phyloP scores from a whole-genome alignment of 2,113 vertebrate species.

The Nicator chloris region DNA sequence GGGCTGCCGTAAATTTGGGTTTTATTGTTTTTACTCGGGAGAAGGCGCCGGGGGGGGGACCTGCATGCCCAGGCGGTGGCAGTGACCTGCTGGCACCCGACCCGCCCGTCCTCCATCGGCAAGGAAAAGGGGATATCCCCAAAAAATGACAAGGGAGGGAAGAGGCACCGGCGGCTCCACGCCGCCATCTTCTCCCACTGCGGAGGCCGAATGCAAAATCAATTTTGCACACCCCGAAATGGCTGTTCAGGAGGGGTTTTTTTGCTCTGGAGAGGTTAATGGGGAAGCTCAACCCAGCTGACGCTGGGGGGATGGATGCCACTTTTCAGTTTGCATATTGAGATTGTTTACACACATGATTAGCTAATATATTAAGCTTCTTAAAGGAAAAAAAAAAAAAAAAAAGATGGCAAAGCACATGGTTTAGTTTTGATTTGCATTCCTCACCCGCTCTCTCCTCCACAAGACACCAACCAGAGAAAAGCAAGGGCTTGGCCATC shows the following conservation, averaged over 20 bases:
- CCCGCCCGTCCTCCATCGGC: not conserved
- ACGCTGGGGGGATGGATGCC: not conserved
- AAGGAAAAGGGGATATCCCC: not conserved
- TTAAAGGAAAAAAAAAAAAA: not conserved
- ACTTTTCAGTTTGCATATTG: not conserved
- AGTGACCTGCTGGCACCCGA: not conserved
- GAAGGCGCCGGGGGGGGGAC: not conserved
- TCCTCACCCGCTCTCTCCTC: not conserved
- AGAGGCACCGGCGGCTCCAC: not conserved
- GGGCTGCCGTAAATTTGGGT: not conserved
- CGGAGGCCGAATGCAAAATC: not conserved
- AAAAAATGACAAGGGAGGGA: not conserved
- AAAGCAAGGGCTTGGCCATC: not conserved
- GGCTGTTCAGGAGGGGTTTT: not conserved
- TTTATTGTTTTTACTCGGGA: not conserved
- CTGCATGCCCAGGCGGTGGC: fast-evolving
- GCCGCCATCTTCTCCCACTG: slow-evolving; percentile 42
- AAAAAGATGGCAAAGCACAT: not conserved
- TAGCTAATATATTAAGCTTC: not conserved
- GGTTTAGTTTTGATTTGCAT: not conserved
- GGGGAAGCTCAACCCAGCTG: not conserved
- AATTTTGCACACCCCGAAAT: not conserved
- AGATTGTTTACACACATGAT: not conserved
- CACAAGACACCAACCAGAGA: fast-evolving
- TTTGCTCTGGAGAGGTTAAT: not conserved